A percentile compares a stretch with the other conserved stretches of the same genome.
Conservation (phyloP, 2,113 vertebrate genomes). For the Anoura caudifer region DNA sequence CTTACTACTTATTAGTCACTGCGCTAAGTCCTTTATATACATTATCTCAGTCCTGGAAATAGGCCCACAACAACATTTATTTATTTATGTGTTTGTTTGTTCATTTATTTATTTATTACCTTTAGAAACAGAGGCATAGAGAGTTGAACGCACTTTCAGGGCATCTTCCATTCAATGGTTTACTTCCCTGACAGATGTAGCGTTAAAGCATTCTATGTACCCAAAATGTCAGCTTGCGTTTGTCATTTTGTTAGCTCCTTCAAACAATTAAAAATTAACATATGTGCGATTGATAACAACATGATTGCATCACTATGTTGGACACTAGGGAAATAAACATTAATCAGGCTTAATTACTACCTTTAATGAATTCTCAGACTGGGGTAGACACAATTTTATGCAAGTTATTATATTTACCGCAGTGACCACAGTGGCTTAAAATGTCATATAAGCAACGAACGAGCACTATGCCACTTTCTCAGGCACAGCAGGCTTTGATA, state of each 20-base stretch:
- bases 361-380: background rate
- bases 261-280: background rate
- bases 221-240: background rate
- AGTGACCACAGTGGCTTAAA: background rate
- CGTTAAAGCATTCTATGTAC: background rate
- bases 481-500: background rate
- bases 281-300: background rate
- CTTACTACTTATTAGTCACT: background rate
- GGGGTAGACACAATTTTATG: background rate
- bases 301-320: background rate
- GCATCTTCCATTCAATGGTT: background rate
- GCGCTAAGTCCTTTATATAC: background rate
- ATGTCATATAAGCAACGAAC: background rate
- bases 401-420: background rate
- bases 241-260: background rate
- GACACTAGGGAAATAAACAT: background rate
- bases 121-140: background rate
- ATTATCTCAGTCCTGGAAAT: background rate
- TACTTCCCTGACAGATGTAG: background rate
- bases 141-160: background rate
- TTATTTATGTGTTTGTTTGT: background rate
- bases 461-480: background rate
- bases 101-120: background rate
- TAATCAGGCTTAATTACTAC: background rate
- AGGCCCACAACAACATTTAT: background rate